Percentiles rank a stretch among this genome's conserved stretches.
Evolutionary conservation across 2,797 vertebrate species (phyloP).

Genomic region (Limnodromus scolopaceus): DNA sequence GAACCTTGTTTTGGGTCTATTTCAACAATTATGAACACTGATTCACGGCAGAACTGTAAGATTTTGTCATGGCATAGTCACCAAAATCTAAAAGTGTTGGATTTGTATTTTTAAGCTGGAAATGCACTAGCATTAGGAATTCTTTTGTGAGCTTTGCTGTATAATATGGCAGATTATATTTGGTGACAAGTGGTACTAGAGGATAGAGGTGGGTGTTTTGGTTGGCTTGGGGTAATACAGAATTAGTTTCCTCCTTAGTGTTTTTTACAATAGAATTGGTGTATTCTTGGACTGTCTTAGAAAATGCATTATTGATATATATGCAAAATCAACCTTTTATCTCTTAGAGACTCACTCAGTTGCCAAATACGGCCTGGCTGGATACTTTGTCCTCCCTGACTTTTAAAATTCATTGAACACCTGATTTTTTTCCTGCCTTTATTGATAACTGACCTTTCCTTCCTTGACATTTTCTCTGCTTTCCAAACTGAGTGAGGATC

Average conservation of each 20-base stretch:
- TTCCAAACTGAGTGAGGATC: neutral
- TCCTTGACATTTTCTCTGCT: neutral
- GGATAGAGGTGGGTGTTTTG: neutral
- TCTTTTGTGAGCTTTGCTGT: neutral
- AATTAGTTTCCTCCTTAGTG: neutral
- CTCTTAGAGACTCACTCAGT: neutral
- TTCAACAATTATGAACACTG: neutral
- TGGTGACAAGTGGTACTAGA: neutral
- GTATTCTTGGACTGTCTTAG: neutral
- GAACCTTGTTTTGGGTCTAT: neutral
- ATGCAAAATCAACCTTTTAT: neutral
- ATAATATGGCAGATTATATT: neutral
- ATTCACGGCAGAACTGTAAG: neutral
- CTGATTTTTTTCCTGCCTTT: neutral
- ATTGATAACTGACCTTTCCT: neutral
- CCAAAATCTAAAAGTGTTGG: neutral
- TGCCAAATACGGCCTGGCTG: neutral
- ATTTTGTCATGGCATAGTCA: neutral
- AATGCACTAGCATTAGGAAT: neutral
- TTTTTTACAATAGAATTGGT: neutral
- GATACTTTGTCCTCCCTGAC: neutral
- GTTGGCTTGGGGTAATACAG: neutral
- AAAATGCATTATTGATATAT: neutral
- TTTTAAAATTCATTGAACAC: neutral
- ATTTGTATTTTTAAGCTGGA: neutral